Evolutionary conservation across 2,113 vertebrate species (phyloP), one percentile per base, ranked within the genome.

Genomic region (Ceyx cyanopectus): DNA sequence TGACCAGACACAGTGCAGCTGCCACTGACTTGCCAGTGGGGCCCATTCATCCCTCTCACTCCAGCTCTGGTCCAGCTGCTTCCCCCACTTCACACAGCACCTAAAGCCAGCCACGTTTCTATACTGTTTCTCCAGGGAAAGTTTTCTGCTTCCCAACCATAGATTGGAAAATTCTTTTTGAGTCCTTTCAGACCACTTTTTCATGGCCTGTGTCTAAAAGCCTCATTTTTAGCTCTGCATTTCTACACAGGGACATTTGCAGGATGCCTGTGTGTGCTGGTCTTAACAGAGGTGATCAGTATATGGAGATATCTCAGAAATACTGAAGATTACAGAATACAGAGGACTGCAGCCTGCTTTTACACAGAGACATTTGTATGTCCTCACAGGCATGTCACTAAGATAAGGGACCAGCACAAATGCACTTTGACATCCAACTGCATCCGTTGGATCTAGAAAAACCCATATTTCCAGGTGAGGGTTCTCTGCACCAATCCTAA

Each of bases 41-140:
- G 26, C 48, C 81, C 75, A 74, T 95, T 92, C 78, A 81, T 76
- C 48, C 70, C 27, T 87, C 57, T 81, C 58, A 85, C 18, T 21
- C n/a, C 73, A 82, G 32, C 72, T 81, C 65, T 37, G 65, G 23
- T 45, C 69, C 14, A 14, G 65, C 27, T 0, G 0, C 77, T 78
- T 85, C 22, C 16, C 58, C 18, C 60, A 24, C 37, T 61, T 6
- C 84, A 72, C 27, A 41, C n/a, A 85, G 29, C 57, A 65, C 20
- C 18, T 67, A 41, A 37, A 82, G 4, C 14, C 62, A 87, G n/a
- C 24, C 67, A 19, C 6, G 57, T 85, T 87, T 82, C 48, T 23
- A 7, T 30, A 10, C 26, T 0, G 0, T 84, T 90, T 85, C 53
- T 24, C 34, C 3, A 9, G 24, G 17, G 26, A 66, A 76, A 32